These are phyloP conservation scores for Pegoplata infirma DNA, from an alignment of 2,888 invertebrate genomes.

Conservation along the genomic window DNA sequence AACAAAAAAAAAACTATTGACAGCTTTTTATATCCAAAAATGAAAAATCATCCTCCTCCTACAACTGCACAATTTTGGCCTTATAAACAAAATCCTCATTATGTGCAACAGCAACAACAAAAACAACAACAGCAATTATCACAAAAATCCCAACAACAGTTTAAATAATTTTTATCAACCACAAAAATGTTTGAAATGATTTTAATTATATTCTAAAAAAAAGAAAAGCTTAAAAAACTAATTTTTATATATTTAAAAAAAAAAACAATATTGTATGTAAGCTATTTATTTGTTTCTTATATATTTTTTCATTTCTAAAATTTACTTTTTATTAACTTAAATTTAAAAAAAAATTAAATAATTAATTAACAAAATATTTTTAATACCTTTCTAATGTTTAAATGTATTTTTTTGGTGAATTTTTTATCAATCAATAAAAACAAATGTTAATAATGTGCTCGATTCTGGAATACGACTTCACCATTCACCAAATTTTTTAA, in stretches of 20 bases:
- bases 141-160: conserved; percentile 26
- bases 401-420: conserved; percentile 44
- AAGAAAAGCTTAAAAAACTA: not conserved
- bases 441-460: conserved; percentile 41
- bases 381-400: conserved; percentile 3
- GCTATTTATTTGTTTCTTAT: not conserved
- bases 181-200: conserved; percentile 30
- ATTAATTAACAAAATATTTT: not conserved
- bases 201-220: conserved; percentile 19
- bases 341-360: not conserved
- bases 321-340: not conserved
- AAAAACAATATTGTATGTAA: not conserved
- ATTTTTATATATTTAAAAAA: conserved; percentile 21
- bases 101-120: conserved; percentile 55
- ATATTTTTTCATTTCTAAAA: not conserved
- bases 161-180: conserved; percentile 26
- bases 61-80: conserved; percentile 62
- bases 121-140: conserved; percentile 27
- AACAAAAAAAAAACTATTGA: conserved; percentile 7
- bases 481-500: too few relatives aligned
- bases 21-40: conserved; percentile 56
- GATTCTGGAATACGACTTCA: too few relatives aligned
- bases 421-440: conserved; percentile 21
- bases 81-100: conserved; percentile 47
- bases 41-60: conserved; percentile 55